Evolutionary conservation across 2,888 invertebrate species (phyloP).

Genomic region (Oasisia sp.): DNA sequence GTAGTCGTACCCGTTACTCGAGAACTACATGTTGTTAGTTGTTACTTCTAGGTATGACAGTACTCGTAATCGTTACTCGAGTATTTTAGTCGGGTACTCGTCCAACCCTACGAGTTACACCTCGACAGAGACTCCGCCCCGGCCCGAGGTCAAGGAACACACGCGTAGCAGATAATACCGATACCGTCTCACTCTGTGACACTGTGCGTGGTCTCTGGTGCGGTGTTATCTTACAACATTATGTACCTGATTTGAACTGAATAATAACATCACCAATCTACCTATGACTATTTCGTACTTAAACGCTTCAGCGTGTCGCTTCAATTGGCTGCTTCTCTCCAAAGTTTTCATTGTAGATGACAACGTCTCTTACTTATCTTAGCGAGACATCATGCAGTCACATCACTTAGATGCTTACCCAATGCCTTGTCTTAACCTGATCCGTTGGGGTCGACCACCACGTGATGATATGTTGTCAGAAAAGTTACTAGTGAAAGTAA

Average conservation of each 20-base stretch:
- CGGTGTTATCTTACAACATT: not conserved
- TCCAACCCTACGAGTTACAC: no score
- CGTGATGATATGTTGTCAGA: not conserved
- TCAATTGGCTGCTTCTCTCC: not conserved
- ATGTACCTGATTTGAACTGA: not conserved
- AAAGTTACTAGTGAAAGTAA: not conserved
- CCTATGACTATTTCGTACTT: not conserved
- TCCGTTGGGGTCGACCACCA: not conserved
- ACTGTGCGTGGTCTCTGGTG: not conserved
- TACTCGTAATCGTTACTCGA: no score
- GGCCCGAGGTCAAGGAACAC: no score
- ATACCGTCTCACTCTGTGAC: no score
- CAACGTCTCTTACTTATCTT: not conserved
- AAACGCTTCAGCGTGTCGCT: not conserved
- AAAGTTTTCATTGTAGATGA: not conserved
- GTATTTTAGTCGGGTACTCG: no score
- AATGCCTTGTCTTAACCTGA: not conserved
- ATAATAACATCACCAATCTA: not conserved
- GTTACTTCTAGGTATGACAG: no score
- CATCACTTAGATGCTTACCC: not conserved
- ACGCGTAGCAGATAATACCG: no score
- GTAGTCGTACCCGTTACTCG: no score
- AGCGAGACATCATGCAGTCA: not conserved
- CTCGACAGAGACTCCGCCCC: no score
- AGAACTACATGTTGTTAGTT: no score